phyloP scores from a whole-genome alignment of 2,113 vertebrate species.

The Bos javanicus region DNA sequence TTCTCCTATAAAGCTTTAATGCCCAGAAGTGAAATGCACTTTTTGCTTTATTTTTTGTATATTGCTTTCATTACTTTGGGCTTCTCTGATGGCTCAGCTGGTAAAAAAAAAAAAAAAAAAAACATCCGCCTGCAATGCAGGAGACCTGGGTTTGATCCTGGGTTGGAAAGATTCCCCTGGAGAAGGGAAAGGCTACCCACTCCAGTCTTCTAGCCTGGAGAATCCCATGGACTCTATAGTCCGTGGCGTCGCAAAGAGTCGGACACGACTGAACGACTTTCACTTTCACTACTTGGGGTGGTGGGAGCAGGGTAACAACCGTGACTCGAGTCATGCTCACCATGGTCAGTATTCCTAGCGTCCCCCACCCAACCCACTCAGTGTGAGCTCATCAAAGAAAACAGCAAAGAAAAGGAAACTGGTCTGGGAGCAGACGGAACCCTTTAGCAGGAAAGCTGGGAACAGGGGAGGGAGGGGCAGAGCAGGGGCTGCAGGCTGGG shows the following conservation, averaged over 20 bases:
- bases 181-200: not conserved
- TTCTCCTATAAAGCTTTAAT: no score
- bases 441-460: not conserved
- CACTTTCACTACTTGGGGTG: not conserved
- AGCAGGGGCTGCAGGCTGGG: rapidly evolving
- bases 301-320: not conserved
- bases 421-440: not conserved
- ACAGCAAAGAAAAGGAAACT: not conserved
- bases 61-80: not conserved
- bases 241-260: not conserved
- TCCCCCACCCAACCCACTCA: not conserved
- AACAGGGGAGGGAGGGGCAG: no score
- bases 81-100: not conserved
- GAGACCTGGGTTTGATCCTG: not conserved
- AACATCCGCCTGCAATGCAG: not conserved
- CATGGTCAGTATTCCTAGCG: not conserved
- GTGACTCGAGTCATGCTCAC: not conserved
- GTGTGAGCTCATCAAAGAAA: not conserved
- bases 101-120: not conserved
- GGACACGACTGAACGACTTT: not conserved
- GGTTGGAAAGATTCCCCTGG: not conserved
- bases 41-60: not conserved
- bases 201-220: not conserved
- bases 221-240: not conserved
- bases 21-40: not conserved